Conservation (phyloP, 2,888 invertebrate species). For the Synergus laeviventris region DNA sequence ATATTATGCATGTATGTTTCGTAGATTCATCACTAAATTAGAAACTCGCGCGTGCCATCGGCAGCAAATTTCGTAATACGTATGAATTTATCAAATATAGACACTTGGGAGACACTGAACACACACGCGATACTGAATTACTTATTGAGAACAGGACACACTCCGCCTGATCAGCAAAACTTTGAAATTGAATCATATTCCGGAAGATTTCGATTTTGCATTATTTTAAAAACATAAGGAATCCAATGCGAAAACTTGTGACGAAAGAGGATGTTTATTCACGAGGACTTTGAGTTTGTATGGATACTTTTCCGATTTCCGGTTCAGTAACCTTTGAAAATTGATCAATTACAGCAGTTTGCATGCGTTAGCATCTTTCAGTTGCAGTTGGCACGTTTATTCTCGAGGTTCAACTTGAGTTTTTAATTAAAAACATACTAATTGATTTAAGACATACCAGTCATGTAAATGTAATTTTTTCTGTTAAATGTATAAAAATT, state of each 20-base stretch:
- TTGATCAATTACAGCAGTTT: neutral
- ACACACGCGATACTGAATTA: neutral
- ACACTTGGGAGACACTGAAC: neutral
- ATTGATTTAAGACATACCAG: too few species aligned
- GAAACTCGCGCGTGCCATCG: neutral
- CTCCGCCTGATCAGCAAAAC: neutral
- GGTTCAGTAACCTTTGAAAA: neutral
- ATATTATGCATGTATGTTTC: neutral
- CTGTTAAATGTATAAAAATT: neutral
- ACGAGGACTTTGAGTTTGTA: neutral
- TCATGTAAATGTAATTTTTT: neutral
- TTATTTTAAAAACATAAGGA: neutral
- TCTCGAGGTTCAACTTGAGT: neutral
- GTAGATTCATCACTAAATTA: neutral
- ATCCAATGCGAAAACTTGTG: neutral
- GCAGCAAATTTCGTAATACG: neutral
- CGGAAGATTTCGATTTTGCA: neutral
- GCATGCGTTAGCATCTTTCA: neutral
- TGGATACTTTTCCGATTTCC: neutral
- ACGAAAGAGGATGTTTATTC: neutral
- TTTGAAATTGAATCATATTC: neutral
- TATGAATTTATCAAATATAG: neutral
- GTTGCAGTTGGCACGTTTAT: neutral
- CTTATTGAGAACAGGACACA: neutral
- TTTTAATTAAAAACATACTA: too few species aligned